Percentiles rank a stretch among this genome's conserved stretches.
Evolutionary conservation across 2,113 vertebrate genomes (phyloP).

Genomic region (Anthoscopus minutus): DNA sequence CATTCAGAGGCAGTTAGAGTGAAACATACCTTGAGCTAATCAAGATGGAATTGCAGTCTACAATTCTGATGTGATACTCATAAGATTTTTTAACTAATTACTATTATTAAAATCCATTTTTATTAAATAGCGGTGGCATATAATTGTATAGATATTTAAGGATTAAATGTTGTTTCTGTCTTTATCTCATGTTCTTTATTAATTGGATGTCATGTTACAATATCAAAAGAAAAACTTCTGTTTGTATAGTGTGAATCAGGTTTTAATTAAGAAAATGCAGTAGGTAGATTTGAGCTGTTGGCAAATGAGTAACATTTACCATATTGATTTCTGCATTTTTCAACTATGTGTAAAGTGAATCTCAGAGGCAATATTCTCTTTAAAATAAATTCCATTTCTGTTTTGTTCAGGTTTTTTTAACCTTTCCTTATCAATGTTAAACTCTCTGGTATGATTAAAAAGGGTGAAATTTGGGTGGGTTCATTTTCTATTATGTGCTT

Average conservation of each 20-base stretch:
- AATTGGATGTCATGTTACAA: not conserved
- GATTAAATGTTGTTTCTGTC: not conserved
- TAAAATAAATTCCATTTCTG: not conserved
- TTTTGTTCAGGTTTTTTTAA: not conserved
- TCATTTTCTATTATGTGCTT: not conserved
- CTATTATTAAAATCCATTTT: not conserved
- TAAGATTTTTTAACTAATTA: not conserved
- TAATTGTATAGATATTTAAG: not conserved
- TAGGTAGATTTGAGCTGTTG: not conserved
- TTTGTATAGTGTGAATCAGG: not conserved
- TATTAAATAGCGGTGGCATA: not conserved
- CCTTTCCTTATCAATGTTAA: not conserved
- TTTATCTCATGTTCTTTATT: not conserved
- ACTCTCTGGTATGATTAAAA: not conserved
- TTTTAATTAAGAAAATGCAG: not conserved
- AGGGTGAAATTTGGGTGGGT: not conserved
- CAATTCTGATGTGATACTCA: not conserved
- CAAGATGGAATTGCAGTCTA: not conserved
- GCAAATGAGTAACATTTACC: not conserved
- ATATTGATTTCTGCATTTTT: not conserved
- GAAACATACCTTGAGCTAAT: not conserved
- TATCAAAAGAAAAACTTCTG: not conserved
- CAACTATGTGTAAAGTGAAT: not conserved
- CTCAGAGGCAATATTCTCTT: not conserved
- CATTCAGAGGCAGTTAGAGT: not conserved